A percentile compares a stretch with the other conserved stretches of the same genome.
These are phyloP conservation scores for Notothenia coriiceps DNA, from an alignment of 2,113 vertebrate species.

Conservation along the genomic window DNA sequence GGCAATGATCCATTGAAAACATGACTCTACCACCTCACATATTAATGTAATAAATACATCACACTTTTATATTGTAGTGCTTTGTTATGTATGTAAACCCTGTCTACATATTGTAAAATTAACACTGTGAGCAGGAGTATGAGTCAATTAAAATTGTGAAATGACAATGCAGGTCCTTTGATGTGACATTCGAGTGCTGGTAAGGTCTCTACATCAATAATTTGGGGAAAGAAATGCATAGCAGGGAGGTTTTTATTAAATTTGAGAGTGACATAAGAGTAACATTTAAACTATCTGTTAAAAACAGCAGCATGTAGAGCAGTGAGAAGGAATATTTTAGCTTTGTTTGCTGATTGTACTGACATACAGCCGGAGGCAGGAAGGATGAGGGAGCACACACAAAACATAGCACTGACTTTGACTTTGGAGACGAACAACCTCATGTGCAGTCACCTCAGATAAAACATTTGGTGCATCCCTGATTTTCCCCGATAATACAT, in stretches of 20 bases:
- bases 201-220: background rate
- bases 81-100: conserved; percentile 40
- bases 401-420: conserved; percentile 33
- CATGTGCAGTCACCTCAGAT: conserved; percentile 23
- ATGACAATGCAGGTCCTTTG: conserved; percentile 22
- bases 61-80: conserved; percentile 48
- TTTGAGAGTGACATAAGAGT: background rate
- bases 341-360: background rate
- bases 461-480: conserved; percentile 51
- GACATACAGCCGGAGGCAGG: background rate
- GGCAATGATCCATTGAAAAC: conserved; percentile 75
- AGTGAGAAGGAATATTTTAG: background rate
- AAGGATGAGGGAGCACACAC: conserved; percentile 8
- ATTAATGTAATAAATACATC: conserved; percentile 60
- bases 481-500: conserved; percentile 36
- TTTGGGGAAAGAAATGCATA: conserved; percentile 1
- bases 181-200: background rate
- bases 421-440: conserved; percentile 25
- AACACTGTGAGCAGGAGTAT: conserved; percentile 43
- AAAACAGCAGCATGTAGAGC: conserved; percentile 4
- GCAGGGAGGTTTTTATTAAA: conserved; percentile 9
- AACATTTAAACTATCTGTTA: background rate
- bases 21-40: conserved; percentile 39
- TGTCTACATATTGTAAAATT: conserved; percentile 58
- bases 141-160: conserved; percentile 47